phyloP scores from a whole-genome alignment of 2,113 vertebrate genomes.

The Marmota flaviventris region DNA sequence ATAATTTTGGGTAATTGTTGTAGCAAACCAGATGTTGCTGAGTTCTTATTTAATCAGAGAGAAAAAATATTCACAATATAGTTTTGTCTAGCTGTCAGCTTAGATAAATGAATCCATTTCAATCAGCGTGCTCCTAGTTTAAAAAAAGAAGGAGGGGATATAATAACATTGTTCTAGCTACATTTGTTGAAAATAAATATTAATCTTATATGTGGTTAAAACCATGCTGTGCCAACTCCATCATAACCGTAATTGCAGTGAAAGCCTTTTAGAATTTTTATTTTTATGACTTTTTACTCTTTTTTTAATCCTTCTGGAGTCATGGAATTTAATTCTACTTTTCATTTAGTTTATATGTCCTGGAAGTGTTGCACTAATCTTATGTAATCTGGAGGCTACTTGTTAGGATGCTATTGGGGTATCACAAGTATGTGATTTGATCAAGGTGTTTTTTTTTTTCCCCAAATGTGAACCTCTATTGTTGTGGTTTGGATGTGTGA shows the following conservation, averaged over 20 bases:
- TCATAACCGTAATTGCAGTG: neutral
- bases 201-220: slow-evolving; percentile 75
- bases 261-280: slow-evolving; percentile 51
- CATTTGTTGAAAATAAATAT: slow-evolving; percentile 68
- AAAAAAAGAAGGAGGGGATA: neutral
- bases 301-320: slow-evolving; percentile 14
- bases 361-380: neutral
- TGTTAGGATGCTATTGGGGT: neutral
- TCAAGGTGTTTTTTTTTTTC: neutral
- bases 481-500: too few species aligned
- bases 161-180: slow-evolving; percentile 65
- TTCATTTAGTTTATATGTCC: neutral
- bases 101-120: slow-evolving; percentile 80
- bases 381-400: neutral
- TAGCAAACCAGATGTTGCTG: slow-evolving; percentile 80
- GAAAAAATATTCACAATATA: slow-evolving; percentile 80
- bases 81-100: slow-evolving; percentile 82
- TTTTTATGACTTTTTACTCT: slow-evolving; percentile 51
- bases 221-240: slow-evolving; percentile 49
- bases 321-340: neutral
- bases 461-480: neutral
- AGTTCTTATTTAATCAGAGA: slow-evolving; percentile 79
- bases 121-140: slow-evolving; percentile 58
- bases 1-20: slow-evolving; percentile 71
- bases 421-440: neutral